Evolutionary conservation across 37 sponge, comb jelly and placozoan species (phyloP).

Genomic region (Petrosia ficiformis): DNA sequence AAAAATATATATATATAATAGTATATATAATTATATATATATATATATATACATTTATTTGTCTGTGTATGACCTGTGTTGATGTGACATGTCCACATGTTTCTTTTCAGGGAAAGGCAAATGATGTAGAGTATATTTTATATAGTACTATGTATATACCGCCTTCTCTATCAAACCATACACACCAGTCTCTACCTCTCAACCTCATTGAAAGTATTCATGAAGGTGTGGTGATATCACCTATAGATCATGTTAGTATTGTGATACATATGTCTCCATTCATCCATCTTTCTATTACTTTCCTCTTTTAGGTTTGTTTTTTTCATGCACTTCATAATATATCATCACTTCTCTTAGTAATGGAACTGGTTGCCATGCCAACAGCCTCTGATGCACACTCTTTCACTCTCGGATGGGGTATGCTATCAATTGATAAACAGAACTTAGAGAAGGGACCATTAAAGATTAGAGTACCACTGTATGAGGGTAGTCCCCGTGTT

Average conservation of each 20-base stretch:
- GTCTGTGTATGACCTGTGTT: not conserved
- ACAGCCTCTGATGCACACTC: too few species aligned
- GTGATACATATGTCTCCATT: too few species aligned
- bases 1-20: too few species aligned
- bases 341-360: conserved; percentile 24
- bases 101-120: conserved; percentile 5
- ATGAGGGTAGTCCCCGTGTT: conserved; percentile 57
- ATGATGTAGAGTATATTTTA: conserved; percentile 23
- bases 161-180: conserved; percentile 5
- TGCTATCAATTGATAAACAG: conserved; percentile 8
- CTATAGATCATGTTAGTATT: conserved; percentile 43
- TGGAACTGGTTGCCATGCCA: too few species aligned
- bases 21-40: too few species aligned
- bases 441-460: too few species aligned
- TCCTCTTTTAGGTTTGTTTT: too few species aligned
- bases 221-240: conserved; percentile 46
- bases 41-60: too few species aligned
- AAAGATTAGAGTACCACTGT: conserved; percentile 39
- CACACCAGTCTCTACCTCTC: conserved; percentile 21
- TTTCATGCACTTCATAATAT: too few species aligned
- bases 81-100: not conserved
- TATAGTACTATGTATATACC: conserved; percentile 3
- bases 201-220: conserved; percentile 38
- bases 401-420: conserved; percentile 49
- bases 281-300: too few species aligned